These are phyloP conservation scores for Anarrhichthys ocellatus DNA, from an alignment of 2,113 vertebrate genomes.

Conservation along the genomic window DNA sequence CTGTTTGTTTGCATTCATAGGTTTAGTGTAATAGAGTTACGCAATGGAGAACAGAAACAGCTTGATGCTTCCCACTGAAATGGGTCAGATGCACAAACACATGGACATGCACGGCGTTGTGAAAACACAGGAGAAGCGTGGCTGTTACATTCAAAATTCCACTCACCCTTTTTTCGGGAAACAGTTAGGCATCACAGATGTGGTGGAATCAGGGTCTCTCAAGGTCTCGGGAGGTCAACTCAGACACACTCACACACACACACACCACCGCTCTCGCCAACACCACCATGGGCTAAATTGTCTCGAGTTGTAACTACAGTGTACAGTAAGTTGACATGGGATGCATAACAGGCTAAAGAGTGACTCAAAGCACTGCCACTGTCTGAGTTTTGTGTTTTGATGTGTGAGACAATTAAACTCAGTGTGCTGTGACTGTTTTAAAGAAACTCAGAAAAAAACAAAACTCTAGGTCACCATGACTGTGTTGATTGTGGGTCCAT, in stretches of 20 bases:
- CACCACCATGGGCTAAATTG: constrained; percentile 34
- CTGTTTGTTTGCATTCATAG: constrained; percentile 68
- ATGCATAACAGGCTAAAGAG: constrained; percentile 1
- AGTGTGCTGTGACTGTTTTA: constrained; percentile 29
- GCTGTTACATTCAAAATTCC: constrained; percentile 63
- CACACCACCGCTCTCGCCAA: background rate
- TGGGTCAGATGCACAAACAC: constrained; percentile 61
- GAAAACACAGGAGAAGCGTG: constrained; percentile 69
- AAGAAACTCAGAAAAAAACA: constrained; percentile 54
- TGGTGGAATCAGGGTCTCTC: constrained; percentile 45
- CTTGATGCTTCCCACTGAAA: constrained; percentile 73
- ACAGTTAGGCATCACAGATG: constrained; percentile 61
- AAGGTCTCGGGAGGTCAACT: constrained; percentile 42
- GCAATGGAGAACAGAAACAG: constrained; percentile 65
- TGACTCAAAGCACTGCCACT: constrained; percentile 39
- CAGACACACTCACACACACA: constrained; percentile 23
- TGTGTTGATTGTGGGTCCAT: background rate
- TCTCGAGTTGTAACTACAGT: constrained; percentile 52
- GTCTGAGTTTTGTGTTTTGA: constrained; percentile 30
- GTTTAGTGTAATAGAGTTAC: constrained; percentile 62
- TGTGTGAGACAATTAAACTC: constrained; percentile 43
- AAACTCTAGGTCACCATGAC: constrained; percentile 47
- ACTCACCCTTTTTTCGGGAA: constrained; percentile 56
- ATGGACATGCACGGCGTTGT: constrained; percentile 55
- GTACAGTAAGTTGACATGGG: constrained; percentile 8